A percentile compares a stretch with the other conserved stretches of the same genome.
Evolutionary conservation across 2,113 vertebrate genomes (phyloP).

Genomic region (Mesocricetus auratus): DNA sequence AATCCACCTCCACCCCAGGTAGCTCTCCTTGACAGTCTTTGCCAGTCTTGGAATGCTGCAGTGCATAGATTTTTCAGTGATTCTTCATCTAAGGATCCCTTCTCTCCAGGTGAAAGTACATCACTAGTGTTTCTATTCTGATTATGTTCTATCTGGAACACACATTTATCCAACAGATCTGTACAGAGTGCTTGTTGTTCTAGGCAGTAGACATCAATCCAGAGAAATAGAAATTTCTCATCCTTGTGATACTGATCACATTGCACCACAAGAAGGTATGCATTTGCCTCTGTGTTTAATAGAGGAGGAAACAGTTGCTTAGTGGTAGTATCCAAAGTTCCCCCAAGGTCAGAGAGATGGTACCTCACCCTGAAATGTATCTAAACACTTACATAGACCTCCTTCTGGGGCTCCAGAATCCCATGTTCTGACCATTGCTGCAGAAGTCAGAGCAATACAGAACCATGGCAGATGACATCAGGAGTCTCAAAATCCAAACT

Average conservation of each 20-base stretch:
- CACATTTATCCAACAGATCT: slow-evolving; percentile 3
- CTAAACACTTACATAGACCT: neutral
- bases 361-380: neutral
- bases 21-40: neutral
- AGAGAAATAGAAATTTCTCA: neutral
- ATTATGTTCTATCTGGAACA: neutral
- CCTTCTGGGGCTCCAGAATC: neutral
- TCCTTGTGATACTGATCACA: neutral
- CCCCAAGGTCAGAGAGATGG: neutral
- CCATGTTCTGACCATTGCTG: neutral
- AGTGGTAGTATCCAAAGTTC: neutral
- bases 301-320: neutral
- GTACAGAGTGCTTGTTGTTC: neutral
- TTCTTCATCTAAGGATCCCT: neutral
- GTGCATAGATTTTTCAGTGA: neutral
- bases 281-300: slow-evolving; percentile 30
- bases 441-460: neutral
- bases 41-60: neutral
- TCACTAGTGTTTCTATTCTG: neutral
- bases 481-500: slow-evolving; percentile 1
- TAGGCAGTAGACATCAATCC: neutral
- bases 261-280: neutral
- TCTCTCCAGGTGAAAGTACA: neutral
- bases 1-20: neutral
- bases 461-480: slow-evolving; percentile 31